A percentile compares a stretch with the other conserved stretches of the same genome.
Conservation (phyloP, 2,888 invertebrate genomes). For the Tenthredo livida region DNA sequence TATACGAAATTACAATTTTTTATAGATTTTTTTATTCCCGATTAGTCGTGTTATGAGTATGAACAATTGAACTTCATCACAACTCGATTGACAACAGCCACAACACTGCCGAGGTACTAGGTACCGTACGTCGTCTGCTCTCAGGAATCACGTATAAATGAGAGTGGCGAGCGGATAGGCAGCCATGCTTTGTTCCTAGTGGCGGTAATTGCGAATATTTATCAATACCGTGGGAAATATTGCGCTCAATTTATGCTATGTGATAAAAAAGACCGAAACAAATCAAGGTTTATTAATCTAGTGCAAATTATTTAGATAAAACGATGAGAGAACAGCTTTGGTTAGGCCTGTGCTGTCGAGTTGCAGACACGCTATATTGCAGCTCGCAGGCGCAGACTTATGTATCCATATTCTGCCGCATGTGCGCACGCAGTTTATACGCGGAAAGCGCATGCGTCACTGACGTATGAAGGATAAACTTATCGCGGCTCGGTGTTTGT, state of each 20-base stretch:
- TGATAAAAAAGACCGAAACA: background rate
- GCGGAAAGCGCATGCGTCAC: background rate
- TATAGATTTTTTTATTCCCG: background rate
- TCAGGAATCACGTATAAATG: background rate
- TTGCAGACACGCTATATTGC: background rate
- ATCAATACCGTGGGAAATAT: background rate
- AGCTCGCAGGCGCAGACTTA: constrained; percentile 24
- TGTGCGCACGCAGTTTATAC: constrained; percentile 16
- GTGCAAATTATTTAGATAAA: background rate
- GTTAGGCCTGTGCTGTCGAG: background rate
- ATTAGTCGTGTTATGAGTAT: too few relatives aligned
- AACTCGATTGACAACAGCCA: background rate
- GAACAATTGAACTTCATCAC: background rate
- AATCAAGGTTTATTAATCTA: background rate
- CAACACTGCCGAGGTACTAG: background rate
- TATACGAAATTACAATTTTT: background rate
- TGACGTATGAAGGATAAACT: background rate
- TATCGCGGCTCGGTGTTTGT: background rate
- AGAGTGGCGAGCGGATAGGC: background rate
- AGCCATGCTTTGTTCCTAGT: background rate
- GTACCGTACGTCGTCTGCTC: constrained; percentile 35
- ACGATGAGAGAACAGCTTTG: background rate
- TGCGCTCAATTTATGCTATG: background rate
- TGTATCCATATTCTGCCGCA: constrained; percentile 18
- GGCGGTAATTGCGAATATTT: constrained; percentile 18